A percentile compares a stretch with the other conserved stretches of the same genome.
phyloP scores from a whole-genome alignment of 2,113 vertebrate species.

The Anseranas semipalmata region DNA sequence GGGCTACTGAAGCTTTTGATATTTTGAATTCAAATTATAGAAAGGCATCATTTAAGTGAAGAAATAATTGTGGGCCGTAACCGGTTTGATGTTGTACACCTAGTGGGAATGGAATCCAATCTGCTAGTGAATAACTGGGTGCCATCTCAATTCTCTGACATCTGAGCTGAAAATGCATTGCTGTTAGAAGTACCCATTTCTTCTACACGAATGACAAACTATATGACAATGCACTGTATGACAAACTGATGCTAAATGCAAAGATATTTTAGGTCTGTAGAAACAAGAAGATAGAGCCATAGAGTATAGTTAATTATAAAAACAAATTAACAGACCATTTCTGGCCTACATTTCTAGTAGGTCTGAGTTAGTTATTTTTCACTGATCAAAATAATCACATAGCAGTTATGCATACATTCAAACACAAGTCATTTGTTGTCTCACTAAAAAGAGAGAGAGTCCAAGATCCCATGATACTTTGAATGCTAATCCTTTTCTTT shows the following conservation, averaged over 20 bases:
- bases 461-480: constrained; percentile 64
- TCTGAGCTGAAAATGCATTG: constrained; percentile 64
- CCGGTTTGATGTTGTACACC: constrained; percentile 41
- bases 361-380: constrained; percentile 66
- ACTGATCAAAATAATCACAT: constrained; percentile 73
- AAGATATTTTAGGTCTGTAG: neutral
- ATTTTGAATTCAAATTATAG: constrained; percentile 58
- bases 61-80: constrained; percentile 54
- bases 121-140: constrained; percentile 57
- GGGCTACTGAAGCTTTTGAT: constrained; percentile 37
- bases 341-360: constrained; percentile 61
- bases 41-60: constrained; percentile 45
- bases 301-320: constrained; percentile 70
- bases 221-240: too few species aligned
- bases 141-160: constrained; percentile 56
- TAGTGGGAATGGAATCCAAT: constrained; percentile 29
- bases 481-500: constrained; percentile 77
- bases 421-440: constrained; percentile 62
- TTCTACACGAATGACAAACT: constrained; percentile 38
- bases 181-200: constrained; percentile 23
- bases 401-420: constrained; percentile 66
- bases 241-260: constrained; percentile 38
- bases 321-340: constrained; percentile 63
- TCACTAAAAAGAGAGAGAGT: constrained; percentile 54
- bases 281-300: constrained; percentile 36